A percentile compares a stretch with the other conserved stretches of the same genome.
Conservation (phyloP, 2,113 vertebrate species). For the Oryzias melastigma region DNA sequence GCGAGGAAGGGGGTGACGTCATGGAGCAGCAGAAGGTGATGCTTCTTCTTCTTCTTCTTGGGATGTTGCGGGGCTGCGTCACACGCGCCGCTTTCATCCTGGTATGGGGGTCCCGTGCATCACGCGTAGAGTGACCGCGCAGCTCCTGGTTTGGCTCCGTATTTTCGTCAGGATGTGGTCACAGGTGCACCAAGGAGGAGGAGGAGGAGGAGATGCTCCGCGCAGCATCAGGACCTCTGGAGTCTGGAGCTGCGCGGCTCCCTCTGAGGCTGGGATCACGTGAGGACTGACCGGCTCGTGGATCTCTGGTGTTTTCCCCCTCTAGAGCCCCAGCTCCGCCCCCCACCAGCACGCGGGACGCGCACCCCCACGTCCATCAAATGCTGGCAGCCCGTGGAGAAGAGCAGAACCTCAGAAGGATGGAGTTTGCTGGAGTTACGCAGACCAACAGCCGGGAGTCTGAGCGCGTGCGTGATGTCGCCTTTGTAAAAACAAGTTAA, state of each 20-base stretch:
- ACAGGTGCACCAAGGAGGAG: slow-evolving; percentile 57
- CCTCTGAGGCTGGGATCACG: too few relatives aligned
- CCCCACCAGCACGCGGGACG: slow-evolving; percentile 3
- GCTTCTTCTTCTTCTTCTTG: slow-evolving; percentile 28
- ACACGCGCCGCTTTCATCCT: slow-evolving; percentile 1
- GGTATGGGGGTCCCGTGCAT: too few relatives aligned
- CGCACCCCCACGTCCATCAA: slow-evolving; percentile 20
- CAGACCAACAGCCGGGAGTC: too few relatives aligned
- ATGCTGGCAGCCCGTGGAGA: slow-evolving; percentile 43
- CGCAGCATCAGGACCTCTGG: slow-evolving; percentile 8
- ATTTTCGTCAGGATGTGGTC: slow-evolving; percentile 2
- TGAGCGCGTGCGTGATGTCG: too few relatives aligned
- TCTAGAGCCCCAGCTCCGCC: slow-evolving; percentile 20
- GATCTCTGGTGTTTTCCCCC: slow-evolving; percentile 6
- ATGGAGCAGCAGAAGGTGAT: slow-evolving; percentile 47
- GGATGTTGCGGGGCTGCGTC: slow-evolving; percentile 53
- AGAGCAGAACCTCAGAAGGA: slow-evolving; percentile 51
- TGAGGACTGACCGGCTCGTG: too few relatives aligned
- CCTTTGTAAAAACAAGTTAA: too few relatives aligned
- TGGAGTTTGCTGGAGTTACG: slow-evolving; percentile 39
- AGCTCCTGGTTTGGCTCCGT: not conserved
- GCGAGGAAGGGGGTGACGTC: slow-evolving; percentile 47
- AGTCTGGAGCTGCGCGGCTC: not conserved
- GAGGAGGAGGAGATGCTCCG: not conserved
- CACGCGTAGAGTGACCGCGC: too few relatives aligned